A percentile compares a stretch with the other conserved stretches of the same genome.
phyloP scores from a whole-genome alignment of 2,888 invertebrate genomes.

The Saturnia japonica region DNA sequence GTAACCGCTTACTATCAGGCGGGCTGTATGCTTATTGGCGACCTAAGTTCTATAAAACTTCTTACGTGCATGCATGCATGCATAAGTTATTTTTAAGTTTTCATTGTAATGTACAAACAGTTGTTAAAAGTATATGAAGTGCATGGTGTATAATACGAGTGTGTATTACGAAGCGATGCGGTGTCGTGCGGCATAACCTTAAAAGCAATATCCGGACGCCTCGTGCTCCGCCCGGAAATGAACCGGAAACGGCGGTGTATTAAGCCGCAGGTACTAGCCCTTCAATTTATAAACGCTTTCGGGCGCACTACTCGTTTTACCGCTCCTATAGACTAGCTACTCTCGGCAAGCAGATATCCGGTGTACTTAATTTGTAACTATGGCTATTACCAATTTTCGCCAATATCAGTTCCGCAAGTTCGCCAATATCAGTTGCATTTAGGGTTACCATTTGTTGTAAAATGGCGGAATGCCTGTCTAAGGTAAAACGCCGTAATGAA shows the following conservation, averaged over 20 bases:
- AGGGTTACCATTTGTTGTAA: no score
- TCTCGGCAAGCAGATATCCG: slow-evolving; percentile 62
- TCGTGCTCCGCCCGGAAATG: slow-evolving; percentile 82
- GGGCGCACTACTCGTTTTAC: slow-evolving; percentile 63
- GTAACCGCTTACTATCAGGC: no score
- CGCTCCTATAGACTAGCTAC: slow-evolving; percentile 48
- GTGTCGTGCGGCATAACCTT: slow-evolving; percentile 78
- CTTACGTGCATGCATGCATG: no score
- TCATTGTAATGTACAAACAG: not conserved
- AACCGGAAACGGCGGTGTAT: slow-evolving; percentile 83
- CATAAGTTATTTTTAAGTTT: no score
- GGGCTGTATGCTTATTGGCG: no score
- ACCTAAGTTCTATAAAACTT: no score
- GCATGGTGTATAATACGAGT: slow-evolving; percentile 34
- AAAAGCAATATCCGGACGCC: slow-evolving; percentile 82
- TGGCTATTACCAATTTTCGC: no score
- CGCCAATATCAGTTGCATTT: no score
- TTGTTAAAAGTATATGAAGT: slow-evolving; percentile 10
- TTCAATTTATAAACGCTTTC: slow-evolving; percentile 81
- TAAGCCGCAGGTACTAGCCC: slow-evolving; percentile 82
- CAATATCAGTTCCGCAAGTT: no score
- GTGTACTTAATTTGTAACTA: slow-evolving; percentile 71
- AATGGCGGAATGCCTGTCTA: no score
- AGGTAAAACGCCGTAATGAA: no score
- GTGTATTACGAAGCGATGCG: slow-evolving; percentile 51